phyloP scores from a whole-genome alignment of 2,797 vertebrate species.

The Fistularia tabacaria region DNA sequence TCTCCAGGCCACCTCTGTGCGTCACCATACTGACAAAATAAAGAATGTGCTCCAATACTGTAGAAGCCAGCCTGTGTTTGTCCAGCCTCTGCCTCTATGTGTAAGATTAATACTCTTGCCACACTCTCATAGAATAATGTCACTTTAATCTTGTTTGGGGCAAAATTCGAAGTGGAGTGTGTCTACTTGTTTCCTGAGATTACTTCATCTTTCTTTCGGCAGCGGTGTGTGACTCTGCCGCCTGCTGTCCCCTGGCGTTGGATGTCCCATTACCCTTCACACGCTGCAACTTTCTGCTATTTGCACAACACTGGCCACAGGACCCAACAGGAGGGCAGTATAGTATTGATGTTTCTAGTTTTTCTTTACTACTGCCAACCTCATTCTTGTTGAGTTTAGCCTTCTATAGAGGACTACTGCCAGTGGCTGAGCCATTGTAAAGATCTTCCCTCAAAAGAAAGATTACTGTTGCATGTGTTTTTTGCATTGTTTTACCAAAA shows the following conservation, averaged over 20 bases:
- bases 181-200: conserved; percentile 84
- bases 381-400: conserved; percentile 30
- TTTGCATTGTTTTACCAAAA: conserved; percentile 14
- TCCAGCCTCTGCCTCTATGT: conserved; percentile 70
- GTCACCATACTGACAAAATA: conserved; percentile 63
- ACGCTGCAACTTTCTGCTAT: conserved; percentile 82
- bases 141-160: conserved; percentile 86
- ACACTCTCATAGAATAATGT: conserved; percentile 82
- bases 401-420: conserved; percentile 25
- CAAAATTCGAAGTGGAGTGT: conserved; percentile 83
- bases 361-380: conserved; percentile 52
- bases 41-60: conserved; percentile 60
- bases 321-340: conserved; percentile 69
- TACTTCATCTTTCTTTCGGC: conserved; percentile 82
- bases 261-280: conserved; percentile 87
- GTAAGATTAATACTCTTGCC: conserved; percentile 80
- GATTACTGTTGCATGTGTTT: conserved; percentile 4
- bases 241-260: conserved; percentile 81
- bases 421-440: conserved; percentile 29
- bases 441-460: conserved; percentile 34
- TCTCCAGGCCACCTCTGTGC: conserved; percentile 30
- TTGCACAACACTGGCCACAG: conserved; percentile 80
- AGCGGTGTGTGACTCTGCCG: conserved; percentile 76
- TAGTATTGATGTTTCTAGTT: conserved; percentile 62
- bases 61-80: conserved; percentile 63